phyloP scores from a whole-genome alignment of 2,888 invertebrate genomes.

The Zootermopsis nevadensis region DNA sequence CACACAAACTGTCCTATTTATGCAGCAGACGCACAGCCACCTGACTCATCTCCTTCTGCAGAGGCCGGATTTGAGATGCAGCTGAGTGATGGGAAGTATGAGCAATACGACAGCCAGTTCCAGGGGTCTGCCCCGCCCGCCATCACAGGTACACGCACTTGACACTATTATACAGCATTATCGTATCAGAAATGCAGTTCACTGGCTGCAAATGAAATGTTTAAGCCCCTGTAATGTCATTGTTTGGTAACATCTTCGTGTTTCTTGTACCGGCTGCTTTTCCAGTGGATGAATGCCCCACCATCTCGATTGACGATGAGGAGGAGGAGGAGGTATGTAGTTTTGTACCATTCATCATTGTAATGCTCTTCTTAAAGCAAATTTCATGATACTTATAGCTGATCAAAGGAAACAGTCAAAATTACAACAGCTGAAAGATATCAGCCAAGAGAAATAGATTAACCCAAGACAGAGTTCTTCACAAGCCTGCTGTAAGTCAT shows the following conservation, averaged over 20 bases:
- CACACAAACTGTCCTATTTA: neutral
- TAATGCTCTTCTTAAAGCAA: no score
- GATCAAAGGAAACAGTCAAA: no score
- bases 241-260: neutral
- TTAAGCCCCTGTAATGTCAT: no score
- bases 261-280: neutral
- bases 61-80: slow-evolving; percentile 74
- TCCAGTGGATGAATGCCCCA: slow-evolving; percentile 32
- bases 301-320: slow-evolving; percentile 22
- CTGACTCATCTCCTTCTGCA: neutral
- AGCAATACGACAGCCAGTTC: slow-evolving; percentile 81
- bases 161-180: no score
- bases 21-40: neutral
- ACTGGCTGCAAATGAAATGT: no score
- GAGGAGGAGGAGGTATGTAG: slow-evolving; percentile 22
- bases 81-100: slow-evolving; percentile 76
- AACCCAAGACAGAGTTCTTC: no score
- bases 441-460: no score
- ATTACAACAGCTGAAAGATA: no score
- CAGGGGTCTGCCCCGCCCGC: slow-evolving; percentile 54
- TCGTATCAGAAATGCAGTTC: no score
- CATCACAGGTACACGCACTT: slow-evolving; percentile 41
- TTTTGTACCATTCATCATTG: no score
- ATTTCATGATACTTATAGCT: no score
- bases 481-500: no score